A percentile compares a stretch with the other conserved stretches of the same genome.
Conservation (phyloP, 2,113 vertebrate species). For the Sitta europaea region DNA sequence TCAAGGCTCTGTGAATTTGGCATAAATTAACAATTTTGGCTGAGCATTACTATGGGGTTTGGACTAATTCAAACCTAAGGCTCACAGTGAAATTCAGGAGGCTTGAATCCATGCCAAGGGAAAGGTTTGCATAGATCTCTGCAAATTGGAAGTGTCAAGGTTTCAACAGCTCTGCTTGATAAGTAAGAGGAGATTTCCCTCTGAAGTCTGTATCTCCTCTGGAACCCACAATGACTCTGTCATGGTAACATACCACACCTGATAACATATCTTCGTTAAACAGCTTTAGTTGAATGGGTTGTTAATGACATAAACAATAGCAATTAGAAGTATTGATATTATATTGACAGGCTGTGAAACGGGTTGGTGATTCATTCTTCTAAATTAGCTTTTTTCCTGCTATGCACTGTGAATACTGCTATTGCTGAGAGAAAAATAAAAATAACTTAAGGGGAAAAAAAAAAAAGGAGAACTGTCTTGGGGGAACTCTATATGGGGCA, state of each 20-base stretch:
- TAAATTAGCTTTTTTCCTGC: conserved; percentile 1
- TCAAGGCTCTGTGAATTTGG: conserved; percentile 44
- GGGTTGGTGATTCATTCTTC: background rate
- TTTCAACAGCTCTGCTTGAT: conserved; percentile 36
- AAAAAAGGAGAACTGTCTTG: background rate
- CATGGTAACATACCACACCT: background rate
- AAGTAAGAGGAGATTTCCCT: conserved; percentile 34
- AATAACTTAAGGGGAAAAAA: background rate
- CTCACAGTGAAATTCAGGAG: conserved; percentile 19
- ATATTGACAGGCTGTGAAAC: conserved; percentile 9
- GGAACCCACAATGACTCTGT: conserved; percentile 1
- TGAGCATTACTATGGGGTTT: background rate
- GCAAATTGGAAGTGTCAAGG: conserved; percentile 54
- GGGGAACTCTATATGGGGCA: background rate
- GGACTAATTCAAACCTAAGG: conserved; percentile 16
- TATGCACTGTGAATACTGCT: background rate
- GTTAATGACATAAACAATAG: conserved; percentile 32
- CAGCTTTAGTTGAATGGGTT: conserved; percentile 11
- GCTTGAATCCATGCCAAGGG: background rate
- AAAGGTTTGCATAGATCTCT: conserved; percentile 50
- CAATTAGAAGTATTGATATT: conserved; percentile 40
- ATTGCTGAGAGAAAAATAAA: background rate
- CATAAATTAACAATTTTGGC: conserved; percentile 47
- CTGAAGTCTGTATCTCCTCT: background rate
- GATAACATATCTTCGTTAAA: background rate